Conservation (phyloP, 1,140 invertebrate genomes). For the Drosophila orena region DNA sequence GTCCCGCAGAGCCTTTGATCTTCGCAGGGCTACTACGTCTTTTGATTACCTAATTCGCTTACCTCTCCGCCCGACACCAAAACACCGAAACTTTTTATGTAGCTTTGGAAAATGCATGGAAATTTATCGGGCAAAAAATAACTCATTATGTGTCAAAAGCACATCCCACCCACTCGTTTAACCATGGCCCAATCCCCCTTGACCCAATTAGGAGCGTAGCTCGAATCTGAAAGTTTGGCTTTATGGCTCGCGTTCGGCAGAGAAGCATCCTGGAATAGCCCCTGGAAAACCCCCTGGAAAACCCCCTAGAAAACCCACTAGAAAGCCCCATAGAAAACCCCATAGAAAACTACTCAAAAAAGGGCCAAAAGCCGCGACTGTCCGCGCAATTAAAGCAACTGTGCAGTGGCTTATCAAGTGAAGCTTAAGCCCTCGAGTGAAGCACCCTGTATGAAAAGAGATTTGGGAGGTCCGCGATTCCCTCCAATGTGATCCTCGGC, state of each 20-base stretch:
- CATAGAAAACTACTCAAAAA: slow-evolving; percentile 4
- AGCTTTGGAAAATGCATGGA: slow-evolving; percentile 35
- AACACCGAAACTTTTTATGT: slow-evolving; percentile 26
- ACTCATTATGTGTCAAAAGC: slow-evolving; percentile 78
- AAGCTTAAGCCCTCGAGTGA: slow-evolving; percentile 54
- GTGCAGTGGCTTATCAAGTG: slow-evolving; percentile 72
- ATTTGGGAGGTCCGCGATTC: background rate
- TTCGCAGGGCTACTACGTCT: slow-evolving; percentile 60
- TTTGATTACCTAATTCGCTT: slow-evolving; percentile 81
- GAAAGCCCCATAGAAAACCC: background rate
- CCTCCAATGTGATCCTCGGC: slow-evolving; percentile 19
- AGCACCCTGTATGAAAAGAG: slow-evolving; percentile 9
- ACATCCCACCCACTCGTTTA: background rate
- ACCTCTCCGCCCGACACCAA: slow-evolving; percentile 36
- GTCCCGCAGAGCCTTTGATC: slow-evolving; percentile 65
- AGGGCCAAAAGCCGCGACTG: slow-evolving; percentile 44
- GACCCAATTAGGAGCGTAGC: slow-evolving; percentile 72
- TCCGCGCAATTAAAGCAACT: slow-evolving; percentile 75
- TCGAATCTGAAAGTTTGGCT: slow-evolving; percentile 60
- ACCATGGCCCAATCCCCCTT: slow-evolving; percentile 20
- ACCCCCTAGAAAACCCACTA: background rate
- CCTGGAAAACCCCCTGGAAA: background rate
- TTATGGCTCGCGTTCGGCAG: slow-evolving; percentile 22
- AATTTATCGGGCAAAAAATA: slow-evolving; percentile 69
- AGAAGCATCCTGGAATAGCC: background rate